Evolutionary conservation across 2,797 vertebrate species (phyloP).

Genomic region (Onychomys torridus): DNA sequence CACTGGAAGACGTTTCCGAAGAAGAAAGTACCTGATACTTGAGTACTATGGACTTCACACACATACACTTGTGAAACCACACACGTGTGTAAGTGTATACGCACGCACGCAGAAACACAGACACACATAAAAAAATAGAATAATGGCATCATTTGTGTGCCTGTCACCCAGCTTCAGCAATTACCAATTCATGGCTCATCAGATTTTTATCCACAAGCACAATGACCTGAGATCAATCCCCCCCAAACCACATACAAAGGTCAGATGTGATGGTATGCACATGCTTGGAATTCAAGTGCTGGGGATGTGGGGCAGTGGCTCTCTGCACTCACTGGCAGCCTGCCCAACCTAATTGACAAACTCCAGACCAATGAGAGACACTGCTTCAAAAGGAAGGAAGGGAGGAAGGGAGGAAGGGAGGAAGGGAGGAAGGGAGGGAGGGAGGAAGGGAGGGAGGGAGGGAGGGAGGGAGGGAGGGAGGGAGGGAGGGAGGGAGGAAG

Average conservation of each 20-base stretch:
- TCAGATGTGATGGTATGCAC: background rate
- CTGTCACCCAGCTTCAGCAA: background rate
- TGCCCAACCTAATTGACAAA: background rate
- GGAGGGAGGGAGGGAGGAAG: fast-evolving
- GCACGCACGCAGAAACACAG: background rate
- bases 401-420: too few relatives aligned
- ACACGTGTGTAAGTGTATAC: background rate
- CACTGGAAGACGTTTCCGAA: background rate
- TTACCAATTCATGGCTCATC: too few relatives aligned
- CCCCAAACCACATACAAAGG: background rate
- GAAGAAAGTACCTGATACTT: background rate
- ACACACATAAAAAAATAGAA: background rate
- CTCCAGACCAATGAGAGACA: background rate
- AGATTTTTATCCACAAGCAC: background rate
- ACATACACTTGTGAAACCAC: background rate
- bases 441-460: fast-evolving
- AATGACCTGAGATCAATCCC: background rate
- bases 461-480: too few relatives aligned
- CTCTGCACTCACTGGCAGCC: background rate
- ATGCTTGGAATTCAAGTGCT: background rate
- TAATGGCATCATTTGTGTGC: background rate
- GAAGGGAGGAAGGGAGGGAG: too few relatives aligned
- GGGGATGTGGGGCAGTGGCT: too few relatives aligned
- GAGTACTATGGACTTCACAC: background rate
- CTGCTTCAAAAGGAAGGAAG: background rate